Base-by-base conservation (phyloP, 1,140 invertebrate species). In the Drosophila watanabei region DNA sequence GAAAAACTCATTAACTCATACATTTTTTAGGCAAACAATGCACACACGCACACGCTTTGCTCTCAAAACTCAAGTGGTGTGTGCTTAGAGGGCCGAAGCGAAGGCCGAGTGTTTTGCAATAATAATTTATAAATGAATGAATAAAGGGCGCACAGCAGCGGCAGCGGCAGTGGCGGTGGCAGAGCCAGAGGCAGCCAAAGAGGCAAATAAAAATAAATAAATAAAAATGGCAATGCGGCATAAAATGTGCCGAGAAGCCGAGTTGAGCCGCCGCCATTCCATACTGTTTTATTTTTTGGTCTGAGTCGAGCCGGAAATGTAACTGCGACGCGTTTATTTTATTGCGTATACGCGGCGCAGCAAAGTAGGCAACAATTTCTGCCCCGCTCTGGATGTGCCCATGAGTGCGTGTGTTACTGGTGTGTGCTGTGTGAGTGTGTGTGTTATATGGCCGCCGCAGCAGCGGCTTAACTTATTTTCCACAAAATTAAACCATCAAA, bases 401-500 rank as follows among this genome's bases (percentile, higher is more conserved):
- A 77, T 81, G 72, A 78, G 56, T 82, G 49, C 48, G 70, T 63
- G 43, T 68, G 20, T 78, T 73, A 59, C 69, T 72, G 54, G 57
- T 72, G 54, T 46, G 56, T 2, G 24, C 24, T 24, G 61, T 33
- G 28, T 75, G 62, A 58, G 65, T 9, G 49, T 84, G 75, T 86
- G 63, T 78, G 69, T 57, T 90, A 75, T 85, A 88, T 70, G 82
- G 85, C 56, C 85, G 68, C 84, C 87, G 54, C 86, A 90, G 81
- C 78, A 89, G 86, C 86, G 86, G 85, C 86, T 89, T 80, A 89
- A 89, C 86, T 89, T 89, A 89, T 89, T 89, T 89, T 89, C 86
- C 86, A 89, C 86, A 89, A 89, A 89, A 89, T 89, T 89, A 89
- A 89, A 89, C 86, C 86, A 90, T 89, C 86, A 89, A 89, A 89